A percentile compares a stretch with the other conserved stretches of the same genome.
Evolutionary conservation across 2,113 vertebrate species (phyloP).

Genomic region (Thamnaconus septentrionalis): DNA sequence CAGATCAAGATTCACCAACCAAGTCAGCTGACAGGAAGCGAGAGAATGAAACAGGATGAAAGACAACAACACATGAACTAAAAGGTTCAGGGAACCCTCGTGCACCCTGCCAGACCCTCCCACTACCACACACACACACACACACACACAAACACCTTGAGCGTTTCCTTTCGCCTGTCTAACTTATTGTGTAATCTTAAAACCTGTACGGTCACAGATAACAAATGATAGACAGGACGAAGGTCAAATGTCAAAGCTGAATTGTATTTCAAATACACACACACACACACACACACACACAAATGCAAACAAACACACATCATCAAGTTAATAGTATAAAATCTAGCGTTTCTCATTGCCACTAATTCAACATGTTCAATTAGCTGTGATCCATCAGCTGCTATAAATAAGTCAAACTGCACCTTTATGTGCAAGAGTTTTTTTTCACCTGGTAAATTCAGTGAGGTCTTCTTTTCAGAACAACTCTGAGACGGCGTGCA

Average conservation of each 20-base stretch:
- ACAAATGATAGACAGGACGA: background rate
- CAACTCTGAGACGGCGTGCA: too few relatives aligned
- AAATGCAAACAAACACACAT: too few relatives aligned
- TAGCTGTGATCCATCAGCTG: too few relatives aligned
- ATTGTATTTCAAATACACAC: background rate
- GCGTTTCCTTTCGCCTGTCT: background rate
- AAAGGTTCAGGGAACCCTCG: constrained; percentile 70
- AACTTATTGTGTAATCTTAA: constrained; percentile 15
- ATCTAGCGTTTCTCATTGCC: too few relatives aligned
- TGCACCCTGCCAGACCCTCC: constrained; percentile 42
- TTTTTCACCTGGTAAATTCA: too few relatives aligned
- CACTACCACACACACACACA: constrained; percentile 16
- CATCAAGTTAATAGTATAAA: too few relatives aligned
- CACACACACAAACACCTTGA: background rate
- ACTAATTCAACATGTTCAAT: too few relatives aligned
- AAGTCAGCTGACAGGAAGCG: constrained; percentile 75
- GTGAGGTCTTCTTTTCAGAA: too few relatives aligned
- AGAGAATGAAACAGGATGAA: constrained; percentile 65
- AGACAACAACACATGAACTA: constrained; percentile 42
- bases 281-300: background rate
- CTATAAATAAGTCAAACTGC: too few relatives aligned
- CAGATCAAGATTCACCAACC: constrained; percentile 56
- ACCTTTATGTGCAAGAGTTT: too few relatives aligned
- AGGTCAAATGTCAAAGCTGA: constrained; percentile 18
- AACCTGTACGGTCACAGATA: constrained; percentile 8